Base-by-base conservation (phyloP, 2,113 vertebrate species). In the Dryoscopus gambensis region DNA sequence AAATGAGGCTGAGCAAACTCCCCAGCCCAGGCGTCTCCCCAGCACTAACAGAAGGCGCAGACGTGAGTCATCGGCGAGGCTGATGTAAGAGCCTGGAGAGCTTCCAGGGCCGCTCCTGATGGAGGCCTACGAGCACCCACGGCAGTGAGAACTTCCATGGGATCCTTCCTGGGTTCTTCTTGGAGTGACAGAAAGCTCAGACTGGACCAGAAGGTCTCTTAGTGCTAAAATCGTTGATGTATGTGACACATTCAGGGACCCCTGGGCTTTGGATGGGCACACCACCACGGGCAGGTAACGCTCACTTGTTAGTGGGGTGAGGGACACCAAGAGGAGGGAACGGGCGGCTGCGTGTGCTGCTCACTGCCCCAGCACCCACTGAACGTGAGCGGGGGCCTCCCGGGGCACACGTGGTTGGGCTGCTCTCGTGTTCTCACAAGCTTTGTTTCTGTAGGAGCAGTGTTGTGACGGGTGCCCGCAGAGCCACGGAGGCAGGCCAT, bases 51-150 rank as follows among this genome's bases (percentile, higher is more conserved):
- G n/a, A 53, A 73, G 63, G 75, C 3, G 15, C 86, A 94, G 77
- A 76, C 0, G 0, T 79, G 87, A 91, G 57, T 93, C 87, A 93
- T 37, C 75, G 57, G 53, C 0, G 1, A 73, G 77, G 57, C 70
- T 93, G 93, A 79, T 42, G 74, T 69, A 49, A 93, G 13, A 42
- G 71, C 16, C 87, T 94, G 95, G 91, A 91, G 64, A 84, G 25
- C 20, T 11, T 31, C 80, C 91, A 30, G 21, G 7, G 76, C 57
- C 25, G 39, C 18, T 85, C 74, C 89, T 76, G 44, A 42, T 3
- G 6, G 52, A 90, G 59, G 57, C 39, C 35, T 40, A 21, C 40
- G 63, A 75, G 67, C 35, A 87, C 17, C 28, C 50, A 1, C 0
- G 0, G 84, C 3, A 56, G 24, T 8, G 69, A 70, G 52, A 68